Conservation (phyloP, 2,113 vertebrate genomes). For the Empidonax traillii region DNA sequence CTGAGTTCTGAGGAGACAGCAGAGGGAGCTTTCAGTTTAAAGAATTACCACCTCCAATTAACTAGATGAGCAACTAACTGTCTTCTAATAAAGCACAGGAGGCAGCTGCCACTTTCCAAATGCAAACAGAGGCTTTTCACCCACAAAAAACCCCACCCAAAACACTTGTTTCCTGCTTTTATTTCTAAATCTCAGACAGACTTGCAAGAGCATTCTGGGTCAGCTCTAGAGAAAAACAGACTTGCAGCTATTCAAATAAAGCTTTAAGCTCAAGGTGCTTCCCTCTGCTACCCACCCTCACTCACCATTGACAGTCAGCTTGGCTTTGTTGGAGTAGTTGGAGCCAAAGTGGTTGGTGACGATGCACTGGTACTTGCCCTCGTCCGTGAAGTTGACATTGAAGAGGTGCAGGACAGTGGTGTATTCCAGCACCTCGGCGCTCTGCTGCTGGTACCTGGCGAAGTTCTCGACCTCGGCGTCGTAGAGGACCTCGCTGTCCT, state of each 20-base stretch:
- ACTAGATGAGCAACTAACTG: not conserved
- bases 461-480: conserved; percentile 78
- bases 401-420: conserved; percentile 78
- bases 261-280: not conserved
- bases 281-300: not conserved
- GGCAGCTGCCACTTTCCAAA: not conserved
- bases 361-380: conserved; percentile 82
- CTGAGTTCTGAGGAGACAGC: not conserved
- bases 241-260: not conserved
- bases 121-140: not conserved
- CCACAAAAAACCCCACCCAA: not conserved
- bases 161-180: not conserved
- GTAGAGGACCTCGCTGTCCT: conserved; percentile 77
- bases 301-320: conserved; percentile 84
- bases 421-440: conserved; percentile 73
- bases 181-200: not conserved
- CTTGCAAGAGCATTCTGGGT: not conserved
- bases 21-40: conserved; percentile 42
- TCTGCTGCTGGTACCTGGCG: conserved; percentile 73
- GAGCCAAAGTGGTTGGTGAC: conserved; percentile 84
- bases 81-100: not conserved
- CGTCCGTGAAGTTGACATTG: conserved; percentile 83
- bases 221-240: not conserved
- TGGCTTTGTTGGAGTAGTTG: conserved; percentile 83
- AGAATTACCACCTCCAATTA: not conserved